Evolutionary conservation across 2,797 vertebrate genomes (phyloP), one percentile per base, ranked within the genome.

Genomic region (Dendrocincla tyrannina): DNA sequence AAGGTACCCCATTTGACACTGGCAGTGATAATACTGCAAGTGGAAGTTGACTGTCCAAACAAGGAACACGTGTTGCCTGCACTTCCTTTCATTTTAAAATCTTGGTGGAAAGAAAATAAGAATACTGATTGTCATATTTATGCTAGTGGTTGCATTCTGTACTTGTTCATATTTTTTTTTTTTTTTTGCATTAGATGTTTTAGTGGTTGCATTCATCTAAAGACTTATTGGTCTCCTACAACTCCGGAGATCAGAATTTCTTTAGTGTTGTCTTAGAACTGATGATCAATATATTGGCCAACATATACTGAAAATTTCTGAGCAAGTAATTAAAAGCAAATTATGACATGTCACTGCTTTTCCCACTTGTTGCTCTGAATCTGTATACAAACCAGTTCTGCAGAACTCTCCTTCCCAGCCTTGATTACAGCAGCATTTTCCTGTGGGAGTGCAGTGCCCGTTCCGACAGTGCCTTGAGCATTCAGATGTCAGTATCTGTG

Each of bases 401-500:
- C 99, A 99, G 98, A 99, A 98, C 60, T 99, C 98, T 58, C 99
- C 99, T 95, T 99, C 99, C 99, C 99, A 99, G 97, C 99, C 99
- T 15, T 97, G 98, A 95, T 98, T 99, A 97, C 99, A 99, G 98
- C 99, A 99, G 97, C 99, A 99, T 94, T 98, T 98, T 93, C 99
- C 99, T 1, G 98, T 99, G 13, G 99, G 99, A 77, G 99, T 99
- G 95, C 99, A 99, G 98, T 99, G 98, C 86, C 99, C 99, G 0
- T 99, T 99, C 95, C 99, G 98, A 97, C 99, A 99, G 83, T 99
- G 98, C 87, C 98, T 97, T 94, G 99, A 99, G 96, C 99, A 99
- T 91, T 99, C 98, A 3, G 99, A 99, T 86, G 98, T 98, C 97
- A 99, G 96, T 60, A 98, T 98, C 98, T 99, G 99, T 13, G 98